Evolutionary conservation across 2,113 vertebrate genomes (phyloP), one percentile per base, ranked within the genome.

Genomic region (Stegastes partitus): DNA sequence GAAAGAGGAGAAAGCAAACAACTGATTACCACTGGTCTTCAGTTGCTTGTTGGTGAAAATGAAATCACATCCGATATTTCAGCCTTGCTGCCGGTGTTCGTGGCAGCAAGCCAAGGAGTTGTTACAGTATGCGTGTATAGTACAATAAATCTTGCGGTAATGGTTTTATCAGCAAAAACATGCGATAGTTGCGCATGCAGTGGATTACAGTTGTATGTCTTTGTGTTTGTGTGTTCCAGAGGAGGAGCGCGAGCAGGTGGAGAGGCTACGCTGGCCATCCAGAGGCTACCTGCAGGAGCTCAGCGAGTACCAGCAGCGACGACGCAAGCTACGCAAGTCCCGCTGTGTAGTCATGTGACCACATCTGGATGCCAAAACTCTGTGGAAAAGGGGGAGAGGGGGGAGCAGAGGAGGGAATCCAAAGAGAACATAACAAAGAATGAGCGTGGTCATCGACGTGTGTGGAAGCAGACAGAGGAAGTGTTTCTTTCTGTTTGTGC

Each of bases 261-360:
- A 99, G 90, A 93, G 93, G 86, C 94, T 98, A 67, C 94, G 97
- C 45, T 99, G 97, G 98, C 98, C 98, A 0, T 98, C 98, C 54
- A 93, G 94, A 74, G 79, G 96, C 44, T 99, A 99, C 92, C 93
- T 99, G 93, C 97, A 97, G 94, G 96, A 99, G 92, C 96, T 99
- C 72, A 96, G 96, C 0, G 97, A 98, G 54, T 99, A 98, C 92
- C 96, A 97, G 93, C 97, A 96, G 87, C 95, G 94, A 74, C 95
- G 97, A 3, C 89, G 98, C 81, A 96, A 98, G 85, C 94, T 96
- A 18, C 96, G 96, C 89, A 98, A 97, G 78, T 96, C 95, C 31
- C 96, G 96, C 51, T 99, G 98, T 85, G 56, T 77, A 26, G 90
- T 99, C 44, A 98, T 99, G 98, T 99, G 92, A 97, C 89, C 76